Evolutionary conservation across 2,113 vertebrate species (phyloP).

Genomic region (Bubo blakistoni): DNA sequence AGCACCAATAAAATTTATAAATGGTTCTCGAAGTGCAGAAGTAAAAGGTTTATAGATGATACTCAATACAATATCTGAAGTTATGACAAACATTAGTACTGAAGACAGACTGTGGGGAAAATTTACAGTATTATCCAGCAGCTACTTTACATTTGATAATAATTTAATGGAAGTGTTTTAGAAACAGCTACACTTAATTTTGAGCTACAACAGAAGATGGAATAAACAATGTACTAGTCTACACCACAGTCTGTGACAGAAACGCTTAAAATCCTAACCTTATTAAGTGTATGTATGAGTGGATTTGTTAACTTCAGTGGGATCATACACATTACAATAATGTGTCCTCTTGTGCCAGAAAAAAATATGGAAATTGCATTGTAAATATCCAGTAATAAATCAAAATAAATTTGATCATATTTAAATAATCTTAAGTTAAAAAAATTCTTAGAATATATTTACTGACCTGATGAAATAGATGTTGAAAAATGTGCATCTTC

Average conservation of each 20-base stretch:
- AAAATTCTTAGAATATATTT: background rate
- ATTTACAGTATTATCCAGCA: background rate
- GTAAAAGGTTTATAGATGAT: background rate
- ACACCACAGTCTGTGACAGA: background rate
- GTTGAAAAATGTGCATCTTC: slow-evolving; percentile 75
- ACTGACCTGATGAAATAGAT: slow-evolving; percentile 76
- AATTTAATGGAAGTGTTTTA: background rate
- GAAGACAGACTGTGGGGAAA: background rate
- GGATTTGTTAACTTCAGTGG: background rate
- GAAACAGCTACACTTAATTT: background rate
- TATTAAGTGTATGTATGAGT: background rate
- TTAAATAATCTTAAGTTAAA: background rate
- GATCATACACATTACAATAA: background rate
- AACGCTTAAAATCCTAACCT: fast-evolving
- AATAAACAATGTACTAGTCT: background rate
- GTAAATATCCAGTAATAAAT: background rate
- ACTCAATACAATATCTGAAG: background rate
- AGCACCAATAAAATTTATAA: background rate
- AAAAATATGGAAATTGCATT: background rate
- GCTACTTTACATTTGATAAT: background rate
- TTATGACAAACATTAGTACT: background rate
- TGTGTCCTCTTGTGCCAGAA: background rate
- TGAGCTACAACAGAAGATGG: background rate
- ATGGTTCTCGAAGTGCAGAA: background rate
- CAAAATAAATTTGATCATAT: background rate